phyloP scores from a whole-genome alignment of 2,113 vertebrate species.

The Alces alces region DNA sequence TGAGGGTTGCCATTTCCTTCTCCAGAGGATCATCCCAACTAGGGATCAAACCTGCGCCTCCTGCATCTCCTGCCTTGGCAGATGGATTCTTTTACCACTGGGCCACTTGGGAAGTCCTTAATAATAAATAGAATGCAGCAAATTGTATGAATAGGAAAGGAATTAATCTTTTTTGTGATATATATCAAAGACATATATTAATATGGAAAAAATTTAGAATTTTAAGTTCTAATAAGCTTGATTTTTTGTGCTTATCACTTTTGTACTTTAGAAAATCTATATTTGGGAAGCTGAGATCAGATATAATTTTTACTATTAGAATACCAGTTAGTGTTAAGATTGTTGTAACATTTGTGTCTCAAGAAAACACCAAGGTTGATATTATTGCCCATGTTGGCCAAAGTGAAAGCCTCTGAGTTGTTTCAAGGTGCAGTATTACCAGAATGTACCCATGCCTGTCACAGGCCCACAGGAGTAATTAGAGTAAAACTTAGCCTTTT shows the following conservation, averaged over 20 bases:
- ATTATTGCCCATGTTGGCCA: background rate
- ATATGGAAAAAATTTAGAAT: background rate
- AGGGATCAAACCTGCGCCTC: background rate
- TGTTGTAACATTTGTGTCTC: slow-evolving; percentile 21
- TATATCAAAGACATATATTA: background rate
- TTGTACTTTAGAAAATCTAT: background rate
- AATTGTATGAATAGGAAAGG: background rate
- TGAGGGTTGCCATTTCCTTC: background rate
- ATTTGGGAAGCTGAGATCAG: background rate
- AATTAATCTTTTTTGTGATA: background rate
- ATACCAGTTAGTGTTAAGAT: slow-evolving; percentile 31
- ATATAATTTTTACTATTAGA: background rate
- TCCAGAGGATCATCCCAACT: background rate
- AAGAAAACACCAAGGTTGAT: background rate
- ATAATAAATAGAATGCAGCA: background rate
- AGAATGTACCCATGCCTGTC: background rate
- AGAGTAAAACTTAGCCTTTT: slow-evolving; percentile 3
- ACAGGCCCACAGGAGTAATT: background rate
- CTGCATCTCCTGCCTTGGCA: background rate
- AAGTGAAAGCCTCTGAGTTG: slow-evolving; percentile 23
- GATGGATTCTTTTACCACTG: background rate
- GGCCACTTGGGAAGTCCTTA: background rate
- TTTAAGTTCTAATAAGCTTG: background rate
- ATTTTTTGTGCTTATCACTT: background rate
- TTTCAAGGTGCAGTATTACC: background rate